Base-by-base conservation (phyloP, 2,113 vertebrate genomes). In the Nycticryphes semicollaris region DNA sequence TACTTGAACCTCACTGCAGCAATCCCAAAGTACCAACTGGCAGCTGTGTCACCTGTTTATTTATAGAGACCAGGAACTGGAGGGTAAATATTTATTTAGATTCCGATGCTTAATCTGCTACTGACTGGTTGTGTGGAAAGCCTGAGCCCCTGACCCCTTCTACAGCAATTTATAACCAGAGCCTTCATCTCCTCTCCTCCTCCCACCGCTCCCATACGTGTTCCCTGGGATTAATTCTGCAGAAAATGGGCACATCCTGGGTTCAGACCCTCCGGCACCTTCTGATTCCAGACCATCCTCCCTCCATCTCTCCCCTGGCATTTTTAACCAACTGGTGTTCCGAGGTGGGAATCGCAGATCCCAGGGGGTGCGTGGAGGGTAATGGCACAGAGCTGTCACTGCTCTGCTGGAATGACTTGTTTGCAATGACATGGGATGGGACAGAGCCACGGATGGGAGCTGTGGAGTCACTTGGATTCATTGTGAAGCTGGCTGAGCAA, bases 71-170 rank as follows among this genome's bases (percentile, higher is more conserved):
- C 45, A 10, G 60, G 67, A 48, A 18, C 48, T 2, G 21, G 39
- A 76, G 37, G 64, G 80, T 31, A 79, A 77, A 84, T 75, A 83
- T 79, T 87, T 35, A n/a, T 54, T 89, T 25, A 60, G 72, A 94
- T 92, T 83, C 91, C 27, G 0, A 13, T 4, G 67, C 77, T 95
- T 91, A 51, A 84, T 90, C 84, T 88, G 89, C 88, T 33, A 5
- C 92, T 90, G 91, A 85, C 62, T 11, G 86, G 9, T n/a, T 7
- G 56, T 64, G 87, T 76, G 87, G 92, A 91, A 92, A 96, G 20
- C 45, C 87, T 91, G 89, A 95, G 69, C 63, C 69, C 69, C 62
- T 66, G 4, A 0, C 43, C 70, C 67, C 31, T 47, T 41, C 86
- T 25, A 4, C 88, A 30, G 84, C 41, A 23, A 50, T 72, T 76